These are phyloP conservation scores for Macrophya annulata DNA, from an alignment of 2,888 invertebrate species.

Conservation along the genomic window DNA sequence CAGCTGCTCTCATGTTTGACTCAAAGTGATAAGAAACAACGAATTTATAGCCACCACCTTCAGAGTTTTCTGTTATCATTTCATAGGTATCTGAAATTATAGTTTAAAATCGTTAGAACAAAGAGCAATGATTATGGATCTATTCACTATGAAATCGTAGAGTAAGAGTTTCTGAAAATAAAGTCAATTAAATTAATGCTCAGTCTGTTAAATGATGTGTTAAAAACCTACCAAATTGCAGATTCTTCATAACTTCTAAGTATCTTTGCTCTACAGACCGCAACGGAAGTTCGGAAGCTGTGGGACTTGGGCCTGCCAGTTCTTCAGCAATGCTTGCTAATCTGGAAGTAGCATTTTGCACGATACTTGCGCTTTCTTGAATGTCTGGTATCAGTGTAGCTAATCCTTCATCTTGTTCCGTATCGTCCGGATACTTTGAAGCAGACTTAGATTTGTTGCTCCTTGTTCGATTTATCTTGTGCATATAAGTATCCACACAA, in stretches of 20 bases:
- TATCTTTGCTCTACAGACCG: slow-evolving; percentile 89
- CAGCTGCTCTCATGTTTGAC: slow-evolving; percentile 91
- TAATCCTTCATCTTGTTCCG: slow-evolving; percentile 94
- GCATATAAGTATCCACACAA: slow-evolving; percentile 95
- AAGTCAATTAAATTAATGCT: not conserved
- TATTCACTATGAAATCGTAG: not conserved
- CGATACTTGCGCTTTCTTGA: slow-evolving; percentile 85
- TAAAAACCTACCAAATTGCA: slow-evolving; percentile 90
- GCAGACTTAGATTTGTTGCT: slow-evolving; percentile 71
- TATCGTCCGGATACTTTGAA: slow-evolving; percentile 82
- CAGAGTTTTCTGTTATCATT: slow-evolving; percentile 92
- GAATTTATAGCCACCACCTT: slow-evolving; percentile 89
- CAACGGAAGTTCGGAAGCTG: slow-evolving; percentile 80
- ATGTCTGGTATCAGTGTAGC: slow-evolving; percentile 95
- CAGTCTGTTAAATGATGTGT: not conserved
- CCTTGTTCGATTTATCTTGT: slow-evolving; percentile 84
- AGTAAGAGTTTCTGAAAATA: not conserved
- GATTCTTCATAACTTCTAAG: slow-evolving; percentile 91
- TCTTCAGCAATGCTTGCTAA: slow-evolving; percentile 71
- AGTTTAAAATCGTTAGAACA: not conserved
- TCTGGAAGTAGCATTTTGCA: slow-evolving; percentile 79
- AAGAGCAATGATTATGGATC: not conserved
- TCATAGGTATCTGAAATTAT: slow-evolving; percentile 89
- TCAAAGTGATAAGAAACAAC: slow-evolving; percentile 95
- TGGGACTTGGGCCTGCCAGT: slow-evolving; percentile 75